Percentiles rank a stretch among this genome's conserved stretches.
These are phyloP conservation scores for Plutella xylostella DNA, from an alignment of 2,888 invertebrate species.

Conservation along the genomic window DNA sequence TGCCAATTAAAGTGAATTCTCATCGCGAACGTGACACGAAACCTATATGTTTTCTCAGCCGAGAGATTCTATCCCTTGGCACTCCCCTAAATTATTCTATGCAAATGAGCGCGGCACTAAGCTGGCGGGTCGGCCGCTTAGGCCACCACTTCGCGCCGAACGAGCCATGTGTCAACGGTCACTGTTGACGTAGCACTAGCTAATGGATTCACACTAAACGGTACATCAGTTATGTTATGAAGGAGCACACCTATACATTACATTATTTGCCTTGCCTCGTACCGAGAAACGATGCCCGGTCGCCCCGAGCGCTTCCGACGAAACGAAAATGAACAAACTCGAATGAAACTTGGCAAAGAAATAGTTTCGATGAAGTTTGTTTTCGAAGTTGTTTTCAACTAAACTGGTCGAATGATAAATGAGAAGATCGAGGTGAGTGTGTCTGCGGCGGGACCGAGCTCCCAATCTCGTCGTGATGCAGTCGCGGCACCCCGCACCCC, in stretches of 20 bases:
- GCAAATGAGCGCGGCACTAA: conserved; percentile 35
- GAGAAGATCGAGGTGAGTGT: conserved; percentile 1
- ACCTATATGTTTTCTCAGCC: conserved; percentile 46
- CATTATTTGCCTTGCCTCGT: no score
- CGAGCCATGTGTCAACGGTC: conserved; percentile 22
- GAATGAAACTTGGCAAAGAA: not conserved
- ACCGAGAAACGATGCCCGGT: no score
- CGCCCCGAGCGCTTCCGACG: no score
- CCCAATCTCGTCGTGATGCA: conserved; percentile 29
- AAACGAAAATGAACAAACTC: no score
- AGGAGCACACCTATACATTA: no score
- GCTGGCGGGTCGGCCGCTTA: conserved; percentile 16
- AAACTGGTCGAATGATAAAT: not conserved
- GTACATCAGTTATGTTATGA: conserved; percentile 9
- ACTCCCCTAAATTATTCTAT: conserved; percentile 34
- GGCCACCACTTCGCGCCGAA: conserved; percentile 21
- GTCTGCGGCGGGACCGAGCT: conserved; percentile 1
- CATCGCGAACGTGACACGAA: conserved; percentile 64
- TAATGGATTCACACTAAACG: conserved; percentile 23
- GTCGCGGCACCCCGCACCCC: no score
- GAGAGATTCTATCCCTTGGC: conserved; percentile 37
- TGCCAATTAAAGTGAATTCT: conserved; percentile 71
- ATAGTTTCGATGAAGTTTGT: not conserved
- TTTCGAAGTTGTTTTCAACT: not conserved
- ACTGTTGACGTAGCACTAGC: conserved; percentile 26